These are phyloP conservation scores for Calidris pygmaea DNA, from an alignment of 2,113 vertebrate genomes.

Conservation along the genomic window DNA sequence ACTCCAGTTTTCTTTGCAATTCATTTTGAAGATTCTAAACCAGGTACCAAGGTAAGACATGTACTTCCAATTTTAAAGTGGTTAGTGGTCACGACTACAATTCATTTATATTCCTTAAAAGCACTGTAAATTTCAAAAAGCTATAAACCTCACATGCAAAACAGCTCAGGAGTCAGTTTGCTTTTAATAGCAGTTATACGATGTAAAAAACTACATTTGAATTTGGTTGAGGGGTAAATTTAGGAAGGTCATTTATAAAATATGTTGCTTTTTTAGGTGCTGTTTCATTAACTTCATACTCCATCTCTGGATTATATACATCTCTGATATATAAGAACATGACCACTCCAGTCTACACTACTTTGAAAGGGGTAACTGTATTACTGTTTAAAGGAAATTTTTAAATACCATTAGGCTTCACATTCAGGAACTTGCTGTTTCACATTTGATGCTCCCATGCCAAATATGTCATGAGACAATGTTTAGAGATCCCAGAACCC, in stretches of 20 bases:
- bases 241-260: background rate
- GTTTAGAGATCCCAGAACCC: slow-evolving; percentile 4
- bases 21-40: background rate
- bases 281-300: slow-evolving; percentile 77
- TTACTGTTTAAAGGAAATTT: background rate
- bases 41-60: background rate
- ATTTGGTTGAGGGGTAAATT: background rate
- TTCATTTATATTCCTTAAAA: background rate
- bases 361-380: slow-evolving; percentile 89
- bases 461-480: background rate
- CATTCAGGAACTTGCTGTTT: slow-evolving; percentile 25
- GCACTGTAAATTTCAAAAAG: background rate
- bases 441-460: background rate
- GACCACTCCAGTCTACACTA: slow-evolving; percentile 90
- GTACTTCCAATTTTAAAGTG: background rate
- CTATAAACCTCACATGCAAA: background rate
- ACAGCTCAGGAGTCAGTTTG: background rate
- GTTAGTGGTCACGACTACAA: background rate
- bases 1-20: background rate
- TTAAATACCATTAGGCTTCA: background rate
- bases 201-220: background rate
- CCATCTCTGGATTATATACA: slow-evolving; percentile 87
- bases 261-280: slow-evolving; percentile 75
- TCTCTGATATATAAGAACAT: slow-evolving; percentile 93
- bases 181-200: background rate